Percentiles rank a stretch among this genome's conserved stretches.
phyloP scores from a whole-genome alignment of 2,797 vertebrate species.

The Poeciliopsis turneri region DNA sequence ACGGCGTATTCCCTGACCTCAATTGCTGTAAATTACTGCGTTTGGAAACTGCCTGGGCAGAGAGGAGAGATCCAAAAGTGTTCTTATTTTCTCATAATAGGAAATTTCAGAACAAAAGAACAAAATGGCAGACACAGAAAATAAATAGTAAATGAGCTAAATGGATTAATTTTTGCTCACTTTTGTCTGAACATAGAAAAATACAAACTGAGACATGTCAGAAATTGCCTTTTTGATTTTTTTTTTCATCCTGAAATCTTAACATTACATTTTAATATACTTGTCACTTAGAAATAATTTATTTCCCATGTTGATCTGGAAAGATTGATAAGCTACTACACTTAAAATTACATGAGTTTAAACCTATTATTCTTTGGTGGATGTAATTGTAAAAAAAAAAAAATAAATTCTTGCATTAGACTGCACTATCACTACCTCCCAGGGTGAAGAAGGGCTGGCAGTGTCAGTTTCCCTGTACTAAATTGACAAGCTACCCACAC shows the following conservation, averaged over 20 bases:
- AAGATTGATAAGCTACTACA: too few species aligned
- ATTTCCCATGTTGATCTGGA: too few species aligned
- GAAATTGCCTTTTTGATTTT: too few species aligned
- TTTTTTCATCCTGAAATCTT: background rate
- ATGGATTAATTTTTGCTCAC: background rate
- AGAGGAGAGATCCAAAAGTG: constrained; percentile 27
- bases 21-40: constrained; percentile 45
- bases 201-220: too few species aligned
- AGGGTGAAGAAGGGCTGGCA: constrained; percentile 2
- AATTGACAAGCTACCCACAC: constrained; percentile 28
- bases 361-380: too few species aligned
- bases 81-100: constrained; percentile 20
- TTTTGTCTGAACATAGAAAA: too few species aligned
- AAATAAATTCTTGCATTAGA: background rate
- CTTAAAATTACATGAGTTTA: too few species aligned
- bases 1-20: constrained; percentile 45
- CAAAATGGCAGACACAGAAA: background rate
- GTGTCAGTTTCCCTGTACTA: background rate
- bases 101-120: constrained; percentile 14
- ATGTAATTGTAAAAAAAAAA: too few species aligned
- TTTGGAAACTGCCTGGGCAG: constrained; percentile 22
- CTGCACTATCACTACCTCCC: background rate
- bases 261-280: background rate
- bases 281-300: too few species aligned
- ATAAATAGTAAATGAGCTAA: background rate